phyloP scores from a whole-genome alignment of 2,797 vertebrate genomes.

The Botia kubotai region DNA sequence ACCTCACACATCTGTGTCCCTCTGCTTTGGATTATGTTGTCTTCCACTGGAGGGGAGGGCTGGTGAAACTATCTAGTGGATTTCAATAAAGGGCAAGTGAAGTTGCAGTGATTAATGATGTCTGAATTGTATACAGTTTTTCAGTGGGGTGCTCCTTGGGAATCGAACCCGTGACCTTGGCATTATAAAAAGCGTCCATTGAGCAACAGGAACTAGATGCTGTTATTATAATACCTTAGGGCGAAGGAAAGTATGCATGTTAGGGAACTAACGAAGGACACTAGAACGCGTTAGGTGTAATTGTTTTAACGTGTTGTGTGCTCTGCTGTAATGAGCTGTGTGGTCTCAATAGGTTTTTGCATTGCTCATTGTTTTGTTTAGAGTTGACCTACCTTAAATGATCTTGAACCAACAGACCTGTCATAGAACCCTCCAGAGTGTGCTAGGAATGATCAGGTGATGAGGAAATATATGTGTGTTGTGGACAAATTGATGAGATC shows the following conservation, averaged over 20 bases:
- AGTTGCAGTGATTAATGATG: background rate
- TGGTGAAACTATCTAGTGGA: background rate
- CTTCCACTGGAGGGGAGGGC: background rate
- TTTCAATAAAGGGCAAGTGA: background rate
- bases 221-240: background rate
- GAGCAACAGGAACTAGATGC: background rate
- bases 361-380: background rate
- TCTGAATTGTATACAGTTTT: background rate
- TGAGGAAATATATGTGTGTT: background rate
- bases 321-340: too few species aligned
- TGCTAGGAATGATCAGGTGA: slow-evolving; percentile 12
- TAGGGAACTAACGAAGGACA: background rate
- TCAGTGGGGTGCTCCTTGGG: background rate
- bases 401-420: background rate
- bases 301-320: too few species aligned
- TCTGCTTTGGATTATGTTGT: too few species aligned
- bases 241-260: background rate
- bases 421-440: background rate
- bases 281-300: too few species aligned
- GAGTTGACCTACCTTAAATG: background rate
- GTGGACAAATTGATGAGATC: slow-evolving; percentile 24
- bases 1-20: background rate
- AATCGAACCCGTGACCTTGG: background rate
- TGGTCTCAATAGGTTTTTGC: too few species aligned
- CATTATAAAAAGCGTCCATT: background rate